Conservation (phyloP, 1,140 invertebrate species). For the Achroia grisella region DNA sequence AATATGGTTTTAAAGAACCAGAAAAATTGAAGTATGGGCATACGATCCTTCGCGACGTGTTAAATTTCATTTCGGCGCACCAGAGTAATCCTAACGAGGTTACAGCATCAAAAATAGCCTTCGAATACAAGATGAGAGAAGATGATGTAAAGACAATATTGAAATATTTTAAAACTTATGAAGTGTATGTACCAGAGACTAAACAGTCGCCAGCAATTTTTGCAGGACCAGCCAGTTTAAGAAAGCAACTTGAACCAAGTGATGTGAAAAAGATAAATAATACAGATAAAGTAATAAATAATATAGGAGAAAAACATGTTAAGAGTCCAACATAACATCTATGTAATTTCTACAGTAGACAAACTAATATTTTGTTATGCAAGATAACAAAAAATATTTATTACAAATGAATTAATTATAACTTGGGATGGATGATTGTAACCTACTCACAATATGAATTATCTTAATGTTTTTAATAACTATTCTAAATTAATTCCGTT, state of each 20-base stretch:
- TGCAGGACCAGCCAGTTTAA: conserved; percentile 45
- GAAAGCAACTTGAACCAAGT: conserved; percentile 28
- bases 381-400: neutral
- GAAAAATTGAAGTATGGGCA: conserved; percentile 65
- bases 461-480: too few species aligned
- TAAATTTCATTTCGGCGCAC: conserved; percentile 78
- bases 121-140: conserved; percentile 78
- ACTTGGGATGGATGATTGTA: too few species aligned
- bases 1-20: conserved; percentile 76
- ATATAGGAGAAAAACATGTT: conserved; percentile 12
- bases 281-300: conserved; percentile 6
- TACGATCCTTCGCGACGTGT: conserved; percentile 70
- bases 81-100: conserved; percentile 74
- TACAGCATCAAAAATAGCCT: conserved; percentile 75
- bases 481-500: too few species aligned
- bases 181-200: conserved; percentile 55
- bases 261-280: conserved; percentile 30
- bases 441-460: too few species aligned
- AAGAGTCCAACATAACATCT: neutral
- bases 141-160: conserved; percentile 68
- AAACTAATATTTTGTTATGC: neutral
- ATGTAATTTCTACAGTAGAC: conserved; percentile 3
- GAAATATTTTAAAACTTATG: conserved; percentile 61
- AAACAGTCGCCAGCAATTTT: conserved; percentile 39
- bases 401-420: too few species aligned